These are phyloP conservation scores for Porites lobata DNA, from an alignment of 92 coral and sea anemone species.

Conservation along the genomic window DNA sequence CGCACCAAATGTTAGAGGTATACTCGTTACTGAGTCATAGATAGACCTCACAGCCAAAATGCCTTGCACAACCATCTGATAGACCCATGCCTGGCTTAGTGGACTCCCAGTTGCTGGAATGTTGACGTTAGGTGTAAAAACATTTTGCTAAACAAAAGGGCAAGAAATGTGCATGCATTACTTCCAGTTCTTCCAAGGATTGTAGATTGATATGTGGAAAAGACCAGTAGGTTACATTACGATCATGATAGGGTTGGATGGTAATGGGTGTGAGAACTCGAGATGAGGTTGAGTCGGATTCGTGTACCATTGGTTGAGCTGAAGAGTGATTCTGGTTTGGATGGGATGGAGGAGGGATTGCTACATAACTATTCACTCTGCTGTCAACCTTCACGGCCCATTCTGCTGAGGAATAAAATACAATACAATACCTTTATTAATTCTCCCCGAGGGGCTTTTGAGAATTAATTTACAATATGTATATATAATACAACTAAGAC, in stretches of 20 bases:
- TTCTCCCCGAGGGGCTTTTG: no score
- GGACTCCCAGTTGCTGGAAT: not conserved
- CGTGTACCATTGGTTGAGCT: not conserved
- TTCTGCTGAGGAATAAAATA: slow-evolving; percentile 13
- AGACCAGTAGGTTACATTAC: slow-evolving; percentile 14
- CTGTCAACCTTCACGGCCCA: slow-evolving; percentile 29
- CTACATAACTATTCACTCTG: slow-evolving; percentile 3
- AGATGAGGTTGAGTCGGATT: not conserved
- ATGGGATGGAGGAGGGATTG: slow-evolving; percentile 28
- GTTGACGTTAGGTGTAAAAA: not conserved
- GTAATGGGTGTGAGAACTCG: slow-evolving; percentile 14
- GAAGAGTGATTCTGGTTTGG: not conserved
- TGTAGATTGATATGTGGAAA: slow-evolving; percentile 39
- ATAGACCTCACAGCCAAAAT: slow-evolving; percentile 6
- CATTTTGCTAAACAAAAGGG: slow-evolving; percentile 30
- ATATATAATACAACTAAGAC: no score
- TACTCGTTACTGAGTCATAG: slow-evolving; percentile 10
- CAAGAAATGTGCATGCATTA: slow-evolving; percentile 38
- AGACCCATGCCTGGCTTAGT: slow-evolving; percentile 25
- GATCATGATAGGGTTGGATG: not conserved
- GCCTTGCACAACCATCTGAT: slow-evolving; percentile 18
- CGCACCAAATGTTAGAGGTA: slow-evolving; percentile 34
- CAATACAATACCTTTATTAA: no score
- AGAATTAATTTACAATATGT: no score
- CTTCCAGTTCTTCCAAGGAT: slow-evolving; percentile 53